A percentile compares a stretch with the other conserved stretches of the same genome.
Conservation (phyloP, 1,140 invertebrate genomes). For the Nasonia vitripennis region DNA sequence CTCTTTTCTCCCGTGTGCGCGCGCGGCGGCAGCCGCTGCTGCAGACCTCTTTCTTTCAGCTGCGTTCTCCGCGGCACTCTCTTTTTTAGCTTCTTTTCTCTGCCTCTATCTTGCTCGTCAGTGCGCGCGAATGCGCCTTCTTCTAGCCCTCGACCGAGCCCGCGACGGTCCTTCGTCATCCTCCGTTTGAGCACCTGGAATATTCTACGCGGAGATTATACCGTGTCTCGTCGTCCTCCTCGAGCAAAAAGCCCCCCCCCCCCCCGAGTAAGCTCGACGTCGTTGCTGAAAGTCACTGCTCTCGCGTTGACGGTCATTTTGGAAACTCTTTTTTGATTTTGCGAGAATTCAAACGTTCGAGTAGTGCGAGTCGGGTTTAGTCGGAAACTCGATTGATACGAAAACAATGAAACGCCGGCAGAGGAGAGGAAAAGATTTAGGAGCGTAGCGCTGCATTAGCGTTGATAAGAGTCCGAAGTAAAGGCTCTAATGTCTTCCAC, state of each 20-base stretch:
- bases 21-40: too few species aligned
- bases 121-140: constrained; percentile 47
- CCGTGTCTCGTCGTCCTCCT: not conserved
- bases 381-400: not conserved
- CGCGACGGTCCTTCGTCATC: constrained; percentile 42
- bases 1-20: constrained; percentile 25
- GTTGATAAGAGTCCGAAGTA: constrained; percentile 25
- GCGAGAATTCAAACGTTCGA: not conserved
- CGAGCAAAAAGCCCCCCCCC: constrained; percentile 48
- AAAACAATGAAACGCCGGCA: not conserved
- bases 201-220: constrained; percentile 42
- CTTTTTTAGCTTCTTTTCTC: constrained; percentile 58
- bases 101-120: constrained; percentile 51
- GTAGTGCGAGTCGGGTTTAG: not conserved
- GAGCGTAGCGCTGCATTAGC: constrained; percentile 26
- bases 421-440: constrained; percentile 15
- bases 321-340: too few species aligned
- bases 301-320: too few species aligned
- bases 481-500: constrained; percentile 12
- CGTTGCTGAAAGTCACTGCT: not conserved
- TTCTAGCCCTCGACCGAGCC: constrained; percentile 43
- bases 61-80: constrained; percentile 41
- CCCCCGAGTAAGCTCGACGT: constrained; percentile 10
- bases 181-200: constrained; percentile 32
- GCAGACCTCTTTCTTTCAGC: constrained; percentile 44